Evolutionary conservation across 2,888 invertebrate species (phyloP).

Genomic region (Macaria notata): DNA sequence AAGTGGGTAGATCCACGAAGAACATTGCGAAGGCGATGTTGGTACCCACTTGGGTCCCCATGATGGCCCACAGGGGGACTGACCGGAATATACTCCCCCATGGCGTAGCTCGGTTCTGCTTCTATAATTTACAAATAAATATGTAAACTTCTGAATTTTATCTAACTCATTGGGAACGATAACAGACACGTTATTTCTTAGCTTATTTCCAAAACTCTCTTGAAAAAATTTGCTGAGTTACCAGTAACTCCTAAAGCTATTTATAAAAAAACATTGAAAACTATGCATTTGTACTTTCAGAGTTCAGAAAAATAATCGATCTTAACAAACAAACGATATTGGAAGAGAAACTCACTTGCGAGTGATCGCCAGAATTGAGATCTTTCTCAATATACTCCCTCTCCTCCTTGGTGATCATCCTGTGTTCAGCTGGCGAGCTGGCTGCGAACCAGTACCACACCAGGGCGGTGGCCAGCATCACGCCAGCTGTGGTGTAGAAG

Average conservation of each 20-base stretch:
- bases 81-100: conserved; percentile 84
- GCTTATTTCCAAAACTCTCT: no score
- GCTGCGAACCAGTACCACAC: conserved; percentile 81
- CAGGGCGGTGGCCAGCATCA: conserved; percentile 77
- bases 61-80: conserved; percentile 80
- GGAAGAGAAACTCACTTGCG: conserved; percentile 14
- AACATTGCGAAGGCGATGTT: conserved; percentile 86
- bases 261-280: no score
- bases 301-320: no score
- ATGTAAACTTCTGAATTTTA: background rate
- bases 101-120: conserved; percentile 68
- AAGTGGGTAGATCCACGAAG: conserved; percentile 87
- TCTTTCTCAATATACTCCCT: conserved; percentile 81
- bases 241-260: no score
- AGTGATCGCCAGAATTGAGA: conserved; percentile 50
- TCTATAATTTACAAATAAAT: background rate
- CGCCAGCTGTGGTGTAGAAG: conserved; percentile 83
- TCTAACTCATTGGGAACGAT: no score
- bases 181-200: no score
- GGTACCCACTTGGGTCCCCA: conserved; percentile 82
- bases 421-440: conserved; percentile 82
- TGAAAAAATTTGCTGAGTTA: no score
- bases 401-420: conserved; percentile 80
- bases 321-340: no score
- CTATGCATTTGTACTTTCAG: no score